Evolutionary conservation across 2,888 invertebrate genomes (phyloP).

Genomic region (Omphaloscelis lunosa): DNA sequence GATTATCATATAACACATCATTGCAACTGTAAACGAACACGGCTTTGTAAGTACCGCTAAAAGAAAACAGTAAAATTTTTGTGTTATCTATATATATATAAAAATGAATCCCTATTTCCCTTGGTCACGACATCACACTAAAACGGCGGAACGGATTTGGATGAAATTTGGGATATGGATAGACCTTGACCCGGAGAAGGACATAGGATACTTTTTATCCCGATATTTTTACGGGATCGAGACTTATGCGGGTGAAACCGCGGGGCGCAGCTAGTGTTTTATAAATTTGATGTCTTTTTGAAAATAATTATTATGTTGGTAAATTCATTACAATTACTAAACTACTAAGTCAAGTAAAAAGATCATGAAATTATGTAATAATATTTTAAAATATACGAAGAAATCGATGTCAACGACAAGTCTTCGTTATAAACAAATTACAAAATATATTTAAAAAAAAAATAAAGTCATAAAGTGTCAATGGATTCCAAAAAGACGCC

Average conservation of each 20-base stretch:
- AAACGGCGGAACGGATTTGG: no score
- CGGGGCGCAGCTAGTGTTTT: no score
- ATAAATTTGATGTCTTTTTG: not conserved
- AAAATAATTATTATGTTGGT: not conserved
- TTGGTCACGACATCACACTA: no score
- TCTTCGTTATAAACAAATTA: not conserved
- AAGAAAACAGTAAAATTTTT: not conserved
- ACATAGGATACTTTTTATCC: no score
- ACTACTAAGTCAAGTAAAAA: not conserved
- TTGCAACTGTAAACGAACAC: not conserved
- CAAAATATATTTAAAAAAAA: no score
- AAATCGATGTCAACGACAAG: not conserved
- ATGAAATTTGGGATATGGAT: no score
- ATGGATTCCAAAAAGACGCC: slow-evolving; percentile 20
- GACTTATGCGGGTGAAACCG: no score
- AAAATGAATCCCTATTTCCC: no score
- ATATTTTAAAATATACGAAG: no score
- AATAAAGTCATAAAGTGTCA: slow-evolving; percentile 10
- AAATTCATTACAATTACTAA: not conserved
- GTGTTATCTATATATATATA: no score
- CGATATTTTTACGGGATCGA: no score
- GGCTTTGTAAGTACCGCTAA: not conserved
- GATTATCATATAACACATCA: not conserved
- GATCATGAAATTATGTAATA: not conserved
- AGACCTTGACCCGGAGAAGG: no score